Base-by-base conservation (phyloP, 2,113 vertebrate genomes). In the Trematomus loennbergii region DNA sequence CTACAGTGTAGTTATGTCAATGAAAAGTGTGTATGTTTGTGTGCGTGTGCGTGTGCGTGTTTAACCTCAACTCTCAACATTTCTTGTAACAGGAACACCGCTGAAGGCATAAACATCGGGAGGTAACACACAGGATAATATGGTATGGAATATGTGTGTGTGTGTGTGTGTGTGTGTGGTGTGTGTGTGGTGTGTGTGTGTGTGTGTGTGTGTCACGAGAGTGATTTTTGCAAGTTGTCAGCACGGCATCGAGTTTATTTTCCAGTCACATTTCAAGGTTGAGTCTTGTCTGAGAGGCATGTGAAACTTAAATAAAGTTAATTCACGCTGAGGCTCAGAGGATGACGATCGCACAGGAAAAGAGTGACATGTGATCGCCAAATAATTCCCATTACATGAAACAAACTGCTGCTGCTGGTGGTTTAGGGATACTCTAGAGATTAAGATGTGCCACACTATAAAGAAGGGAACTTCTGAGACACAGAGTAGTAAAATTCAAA, bases 181-280 rank as follows among this genome's bases (percentile, higher is more conserved):
- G n/a, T n/a, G n/a, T n/a, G n/a, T n/a, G n/a, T n/a, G n/a, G n/a
- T n/a, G n/a, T n/a, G n/a, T n/a, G 16, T n/a, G 53, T 22, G 49
- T 1, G 49, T 50, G 50, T n/a, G 55, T 16, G 57, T 33, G 25
- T 17, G 57, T 36, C 25, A 75, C 0, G 1, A 55, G 55, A 79
- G 65, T 65, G 61, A 67, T 75, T 53, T 78, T 53, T 78, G 52
- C 64, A 66, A 77, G 49, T 65, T 43, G 75, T 80, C 76, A 79
- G 60, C 53, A 2, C 62, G 36, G 49, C 65, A 15, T 25, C 48
- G 20, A 16, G 48, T 83, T 78, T 74, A 76, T 84, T 71, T 77
- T 63, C 54, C 74, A 52, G 63, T 64, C 45, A 40, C 54, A 74
- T 78, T 72, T 46, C 43, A 20, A 18, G 6, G 11, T 68, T 68